Conservation (phyloP, 2,797 vertebrate species). For the Pagetopsis macropterus region DNA sequence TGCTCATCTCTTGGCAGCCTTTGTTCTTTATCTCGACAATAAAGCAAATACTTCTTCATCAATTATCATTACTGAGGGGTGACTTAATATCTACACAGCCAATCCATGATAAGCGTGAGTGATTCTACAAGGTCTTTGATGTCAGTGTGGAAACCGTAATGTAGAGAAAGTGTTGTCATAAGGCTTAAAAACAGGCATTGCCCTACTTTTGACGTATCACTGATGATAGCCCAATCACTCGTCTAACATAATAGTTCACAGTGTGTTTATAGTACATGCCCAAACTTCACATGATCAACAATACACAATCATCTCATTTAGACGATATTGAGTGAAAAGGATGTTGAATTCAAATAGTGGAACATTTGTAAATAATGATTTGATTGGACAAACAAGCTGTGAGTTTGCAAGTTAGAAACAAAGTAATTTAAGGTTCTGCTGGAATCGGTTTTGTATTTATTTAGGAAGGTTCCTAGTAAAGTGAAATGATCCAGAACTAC, state of each 20-base stretch:
- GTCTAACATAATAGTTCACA: slow-evolving; percentile 2
- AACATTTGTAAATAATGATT: too few relatives aligned
- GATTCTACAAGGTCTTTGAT: slow-evolving; percentile 42
- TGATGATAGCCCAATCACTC: slow-evolving; percentile 4
- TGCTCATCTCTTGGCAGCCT: slow-evolving; percentile 56
- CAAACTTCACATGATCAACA: neutral
- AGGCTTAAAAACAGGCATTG: slow-evolving; percentile 14
- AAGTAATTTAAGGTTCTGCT: too few relatives aligned
- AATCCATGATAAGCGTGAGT: slow-evolving; percentile 56
- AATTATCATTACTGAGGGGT: slow-evolving; percentile 66
- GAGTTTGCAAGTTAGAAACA: too few relatives aligned
- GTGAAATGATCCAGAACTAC: too few relatives aligned
- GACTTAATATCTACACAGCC: slow-evolving; percentile 66
- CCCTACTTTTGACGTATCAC: slow-evolving; percentile 24
- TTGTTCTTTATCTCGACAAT: slow-evolving; percentile 50
- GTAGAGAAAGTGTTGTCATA: slow-evolving; percentile 39
- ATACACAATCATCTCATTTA: neutral
- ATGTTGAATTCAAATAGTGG: neutral
- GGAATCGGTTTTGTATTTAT: too few relatives aligned
- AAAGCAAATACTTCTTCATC: slow-evolving; percentile 58
- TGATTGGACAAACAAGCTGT: too few relatives aligned
- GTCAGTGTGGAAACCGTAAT: slow-evolving; percentile 47
- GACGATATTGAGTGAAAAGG: neutral
- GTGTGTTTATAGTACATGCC: too few relatives aligned
- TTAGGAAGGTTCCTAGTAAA: too few relatives aligned